These are phyloP conservation scores for Rambutsinella grinnellia DNA, from an alignment of 2,888 invertebrate genomes.

Conservation along the genomic window DNA sequence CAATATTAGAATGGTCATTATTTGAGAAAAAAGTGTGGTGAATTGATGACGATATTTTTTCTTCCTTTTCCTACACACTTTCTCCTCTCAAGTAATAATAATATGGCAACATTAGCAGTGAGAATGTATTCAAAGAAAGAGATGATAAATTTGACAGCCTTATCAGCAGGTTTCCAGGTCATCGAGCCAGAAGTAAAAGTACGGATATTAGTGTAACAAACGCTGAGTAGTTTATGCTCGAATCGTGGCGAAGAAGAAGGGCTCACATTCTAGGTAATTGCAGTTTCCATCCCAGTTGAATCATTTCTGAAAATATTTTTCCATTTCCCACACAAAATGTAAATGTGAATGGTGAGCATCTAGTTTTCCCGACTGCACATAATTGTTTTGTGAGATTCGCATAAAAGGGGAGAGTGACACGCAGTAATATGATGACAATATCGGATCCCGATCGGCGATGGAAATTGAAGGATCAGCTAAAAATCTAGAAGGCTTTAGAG, in stretches of 20 bases:
- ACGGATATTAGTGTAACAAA: slow-evolving; percentile 63
- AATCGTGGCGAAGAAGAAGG: slow-evolving; percentile 7
- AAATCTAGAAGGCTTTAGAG: background rate
- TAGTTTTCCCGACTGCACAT: too few relatives aligned
- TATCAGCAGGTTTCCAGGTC: slow-evolving; percentile 67
- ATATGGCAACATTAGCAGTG: background rate
- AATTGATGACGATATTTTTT: too few relatives aligned
- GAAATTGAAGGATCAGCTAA: background rate
- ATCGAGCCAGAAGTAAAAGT: slow-evolving; percentile 67
- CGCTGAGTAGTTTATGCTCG: slow-evolving; percentile 32
- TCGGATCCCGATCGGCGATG: background rate
- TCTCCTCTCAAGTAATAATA: background rate
- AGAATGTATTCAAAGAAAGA: slow-evolving; percentile 38
- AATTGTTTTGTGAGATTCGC: too few relatives aligned
- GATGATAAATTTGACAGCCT: slow-evolving; percentile 66
- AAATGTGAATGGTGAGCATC: too few relatives aligned
- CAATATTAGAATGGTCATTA: too few relatives aligned
- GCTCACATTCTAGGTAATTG: too few relatives aligned
- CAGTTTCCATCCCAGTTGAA: too few relatives aligned
- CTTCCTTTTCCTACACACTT: background rate
- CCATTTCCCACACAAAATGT: too few relatives aligned
- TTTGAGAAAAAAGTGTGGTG: too few relatives aligned
- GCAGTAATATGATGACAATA: background rate
- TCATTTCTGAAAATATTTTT: too few relatives aligned
- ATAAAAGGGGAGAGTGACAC: background rate